phyloP scores from a whole-genome alignment of 2,113 vertebrate species.

The Stictonetta naevosa region DNA sequence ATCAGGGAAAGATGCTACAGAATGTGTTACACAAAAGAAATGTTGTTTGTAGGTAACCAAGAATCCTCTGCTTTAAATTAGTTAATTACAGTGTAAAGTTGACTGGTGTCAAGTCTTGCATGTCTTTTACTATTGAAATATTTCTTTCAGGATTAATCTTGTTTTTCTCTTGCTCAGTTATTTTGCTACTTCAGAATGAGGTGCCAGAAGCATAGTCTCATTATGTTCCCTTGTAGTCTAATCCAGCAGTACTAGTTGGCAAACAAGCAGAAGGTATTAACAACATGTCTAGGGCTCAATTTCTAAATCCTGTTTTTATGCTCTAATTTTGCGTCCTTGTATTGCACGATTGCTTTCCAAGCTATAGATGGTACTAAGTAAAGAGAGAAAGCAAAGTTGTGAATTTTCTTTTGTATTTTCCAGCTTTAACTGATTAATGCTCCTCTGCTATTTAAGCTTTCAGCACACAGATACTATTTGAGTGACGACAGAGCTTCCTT shows the following conservation, averaged over 20 bases:
- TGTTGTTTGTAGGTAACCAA: background rate
- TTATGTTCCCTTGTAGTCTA: background rate
- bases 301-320: conserved; percentile 27
- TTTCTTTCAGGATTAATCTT: background rate
- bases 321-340: background rate
- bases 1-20: background rate
- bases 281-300: background rate
- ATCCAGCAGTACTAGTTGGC: background rate
- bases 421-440: background rate
- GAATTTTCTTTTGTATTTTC: background rate
- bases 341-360: background rate
- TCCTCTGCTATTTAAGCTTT: background rate
- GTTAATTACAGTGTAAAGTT: background rate
- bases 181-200: background rate
- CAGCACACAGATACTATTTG: background rate
- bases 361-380: background rate
- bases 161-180: background rate
- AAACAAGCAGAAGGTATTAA: background rate
- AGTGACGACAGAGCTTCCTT: background rate
- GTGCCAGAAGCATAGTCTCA: background rate
- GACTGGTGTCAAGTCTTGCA: background rate
- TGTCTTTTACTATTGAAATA: background rate
- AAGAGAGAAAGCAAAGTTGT: background rate
- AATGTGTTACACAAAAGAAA: background rate
- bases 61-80: background rate